These are phyloP conservation scores for Chymomyza costata DNA, from an alignment of 1,140 invertebrate genomes.

Conservation along the genomic window DNA sequence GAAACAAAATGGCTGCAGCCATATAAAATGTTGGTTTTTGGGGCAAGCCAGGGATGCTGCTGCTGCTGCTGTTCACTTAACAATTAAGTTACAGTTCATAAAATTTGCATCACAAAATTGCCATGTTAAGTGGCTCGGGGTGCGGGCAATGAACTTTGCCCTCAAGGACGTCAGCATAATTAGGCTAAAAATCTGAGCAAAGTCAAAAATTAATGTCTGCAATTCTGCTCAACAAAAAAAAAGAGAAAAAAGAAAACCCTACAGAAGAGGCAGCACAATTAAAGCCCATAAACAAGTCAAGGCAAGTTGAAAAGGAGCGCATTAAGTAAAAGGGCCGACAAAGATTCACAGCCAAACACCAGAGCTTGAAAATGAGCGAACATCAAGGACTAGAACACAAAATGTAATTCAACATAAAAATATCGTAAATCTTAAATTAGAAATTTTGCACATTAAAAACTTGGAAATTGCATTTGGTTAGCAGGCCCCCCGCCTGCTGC, in stretches of 20 bases:
- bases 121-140: not conserved
- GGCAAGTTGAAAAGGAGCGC: slow-evolving; percentile 33
- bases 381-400: slow-evolving; percentile 29
- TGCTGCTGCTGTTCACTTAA: slow-evolving; percentile 19
- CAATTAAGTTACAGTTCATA: slow-evolving; percentile 69
- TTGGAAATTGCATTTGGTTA: slow-evolving; percentile 66
- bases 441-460: slow-evolving; percentile 73
- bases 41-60: not conserved
- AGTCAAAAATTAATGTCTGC: slow-evolving; percentile 1
- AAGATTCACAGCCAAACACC: slow-evolving; percentile 62
- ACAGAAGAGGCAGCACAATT: slow-evolving; percentile 34
- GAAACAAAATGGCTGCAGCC: no score
- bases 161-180: slow-evolving; percentile 27
- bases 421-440: slow-evolving; percentile 74
- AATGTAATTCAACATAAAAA: slow-evolving; percentile 72
- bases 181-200: slow-evolving; percentile 40
- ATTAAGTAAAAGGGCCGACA: slow-evolving; percentile 31
- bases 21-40: no score
- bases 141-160: slow-evolving; percentile 39
- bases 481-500: not conserved
- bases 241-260: not conserved
- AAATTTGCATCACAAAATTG: slow-evolving; percentile 50
- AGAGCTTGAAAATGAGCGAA: slow-evolving; percentile 59
- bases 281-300: slow-evolving; percentile 52
- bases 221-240: slow-evolving; percentile 9